A percentile compares a stretch with the other conserved stretches of the same genome.
These are phyloP conservation scores for Drosophila peninsularis DNA, from an alignment of 2,888 invertebrate species.

Conservation along the genomic window DNA sequence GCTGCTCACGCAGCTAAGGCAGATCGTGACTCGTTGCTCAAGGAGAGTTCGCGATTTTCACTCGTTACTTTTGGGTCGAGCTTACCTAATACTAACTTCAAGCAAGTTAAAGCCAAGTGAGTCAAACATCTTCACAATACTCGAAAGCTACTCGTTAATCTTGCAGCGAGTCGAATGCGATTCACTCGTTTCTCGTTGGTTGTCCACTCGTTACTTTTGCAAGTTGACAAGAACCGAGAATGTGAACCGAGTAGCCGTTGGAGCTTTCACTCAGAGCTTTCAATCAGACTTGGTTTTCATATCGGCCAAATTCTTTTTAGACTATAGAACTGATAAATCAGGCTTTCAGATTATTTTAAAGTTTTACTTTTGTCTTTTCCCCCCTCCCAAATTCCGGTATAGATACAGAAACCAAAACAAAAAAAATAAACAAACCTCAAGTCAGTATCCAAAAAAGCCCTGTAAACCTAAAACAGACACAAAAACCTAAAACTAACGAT, in stretches of 20 bases:
- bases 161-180: too few relatives aligned
- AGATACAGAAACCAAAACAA: neutral
- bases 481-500: neutral
- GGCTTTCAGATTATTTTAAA: constrained; percentile 15
- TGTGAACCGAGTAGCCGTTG: constrained; percentile 6
- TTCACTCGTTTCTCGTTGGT: too few relatives aligned
- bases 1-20: neutral
- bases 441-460: neutral
- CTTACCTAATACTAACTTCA: neutral
- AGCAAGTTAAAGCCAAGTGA: neutral
- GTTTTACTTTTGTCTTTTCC: constrained; percentile 18
- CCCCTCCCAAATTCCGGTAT: constrained; percentile 23
- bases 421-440: neutral
- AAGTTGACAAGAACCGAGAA: neutral
- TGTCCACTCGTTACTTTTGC: neutral
- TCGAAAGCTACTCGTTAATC: neutral
- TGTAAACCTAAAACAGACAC: neutral
- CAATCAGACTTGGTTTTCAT: neutral
- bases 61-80: neutral
- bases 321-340: constrained; percentile 10
- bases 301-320: constrained; percentile 9
- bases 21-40: too few relatives aligned
- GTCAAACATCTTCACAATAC: neutral
- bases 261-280: constrained; percentile 1
- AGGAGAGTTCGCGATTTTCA: too few relatives aligned